These are phyloP conservation scores for Lagodon rhomboides DNA, from an alignment of 2,797 vertebrate species.

Conservation along the genomic window DNA sequence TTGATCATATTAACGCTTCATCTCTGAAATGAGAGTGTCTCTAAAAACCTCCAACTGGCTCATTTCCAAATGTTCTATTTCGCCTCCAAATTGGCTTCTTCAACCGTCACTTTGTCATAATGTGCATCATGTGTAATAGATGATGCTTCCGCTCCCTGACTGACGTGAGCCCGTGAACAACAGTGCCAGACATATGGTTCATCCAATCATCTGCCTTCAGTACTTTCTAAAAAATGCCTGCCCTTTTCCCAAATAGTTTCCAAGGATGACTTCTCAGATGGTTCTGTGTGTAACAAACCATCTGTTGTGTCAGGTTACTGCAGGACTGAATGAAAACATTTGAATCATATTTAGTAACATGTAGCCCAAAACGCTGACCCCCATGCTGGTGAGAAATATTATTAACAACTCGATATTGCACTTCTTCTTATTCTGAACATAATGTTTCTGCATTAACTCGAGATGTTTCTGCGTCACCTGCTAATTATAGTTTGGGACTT, in stretches of 20 bases:
- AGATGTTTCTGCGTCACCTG: not conserved
- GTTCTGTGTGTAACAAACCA: no score
- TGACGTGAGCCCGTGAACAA: no score
- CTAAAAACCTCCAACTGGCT: not conserved
- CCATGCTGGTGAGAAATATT: not conserved
- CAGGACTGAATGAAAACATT: conserved; percentile 8
- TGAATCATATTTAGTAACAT: conserved; percentile 24
- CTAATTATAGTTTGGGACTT: not conserved
- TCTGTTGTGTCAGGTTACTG: not conserved
- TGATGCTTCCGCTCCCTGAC: no score
- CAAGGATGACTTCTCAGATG: no score
- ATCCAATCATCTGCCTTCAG: no score
- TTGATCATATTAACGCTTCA: no score
- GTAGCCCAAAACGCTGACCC: not conserved
- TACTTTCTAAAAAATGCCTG: no score
- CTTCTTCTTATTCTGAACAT: no score
- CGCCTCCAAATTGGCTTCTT: conserved; percentile 1
- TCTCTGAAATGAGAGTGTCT: not conserved
- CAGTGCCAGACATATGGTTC: no score
- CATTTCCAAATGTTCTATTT: not conserved
- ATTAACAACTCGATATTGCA: not conserved
- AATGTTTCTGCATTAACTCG: not conserved
- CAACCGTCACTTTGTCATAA: not conserved
- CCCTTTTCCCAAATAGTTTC: no score
- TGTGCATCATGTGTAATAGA: not conserved